These are phyloP conservation scores for Nixonia krombeini DNA, from an alignment of 1,140 invertebrate species.

Conservation along the genomic window DNA sequence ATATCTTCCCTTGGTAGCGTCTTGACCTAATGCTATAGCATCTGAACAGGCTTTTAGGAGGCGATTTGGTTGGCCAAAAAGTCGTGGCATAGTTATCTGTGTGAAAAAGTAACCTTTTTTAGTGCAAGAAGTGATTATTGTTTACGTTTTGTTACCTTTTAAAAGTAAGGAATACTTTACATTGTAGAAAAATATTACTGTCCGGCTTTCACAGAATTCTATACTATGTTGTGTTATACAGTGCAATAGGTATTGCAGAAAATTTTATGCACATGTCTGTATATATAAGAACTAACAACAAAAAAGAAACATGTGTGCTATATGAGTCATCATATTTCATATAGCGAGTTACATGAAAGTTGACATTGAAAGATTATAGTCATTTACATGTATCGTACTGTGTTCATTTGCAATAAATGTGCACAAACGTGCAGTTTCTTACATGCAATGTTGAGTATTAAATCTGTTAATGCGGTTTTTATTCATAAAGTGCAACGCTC, in stretches of 20 bases:
- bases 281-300: no score
- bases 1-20: conserved; percentile 56
- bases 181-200: not conserved
- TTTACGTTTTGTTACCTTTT: not conserved
- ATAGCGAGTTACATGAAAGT: no score
- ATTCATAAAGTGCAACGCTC: not conserved
- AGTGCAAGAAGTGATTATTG: no score
- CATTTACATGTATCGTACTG: no score
- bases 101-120: not conserved
- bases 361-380: no score
- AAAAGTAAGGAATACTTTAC: not conserved
- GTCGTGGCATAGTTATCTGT: conserved; percentile 30
- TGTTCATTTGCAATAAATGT: no score
- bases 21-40: conserved; percentile 46
- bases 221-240: not conserved
- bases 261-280: no score
- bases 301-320: no score
- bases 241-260: no score
- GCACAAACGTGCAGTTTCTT: no score
- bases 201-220: no score
- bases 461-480: not conserved
- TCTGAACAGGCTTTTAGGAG: conserved; percentile 57
- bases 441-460: not conserved
- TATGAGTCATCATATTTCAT: no score
- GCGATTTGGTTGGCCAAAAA: conserved; percentile 55